phyloP scores from a whole-genome alignment of 2,888 invertebrate species.

The Eupithecia subfuscata region DNA sequence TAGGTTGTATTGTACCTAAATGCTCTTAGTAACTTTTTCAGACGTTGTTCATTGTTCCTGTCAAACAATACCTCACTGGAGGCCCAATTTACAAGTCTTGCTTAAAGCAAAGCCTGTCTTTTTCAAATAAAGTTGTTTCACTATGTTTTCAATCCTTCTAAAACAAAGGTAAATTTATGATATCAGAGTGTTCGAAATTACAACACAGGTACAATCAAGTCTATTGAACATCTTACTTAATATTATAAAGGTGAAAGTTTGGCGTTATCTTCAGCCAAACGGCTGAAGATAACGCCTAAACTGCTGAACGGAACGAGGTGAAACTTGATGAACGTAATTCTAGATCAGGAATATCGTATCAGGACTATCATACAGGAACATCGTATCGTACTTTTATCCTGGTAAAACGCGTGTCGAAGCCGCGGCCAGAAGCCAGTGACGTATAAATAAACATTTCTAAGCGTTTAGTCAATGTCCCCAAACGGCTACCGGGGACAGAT shows the following conservation, averaged over 20 bases:
- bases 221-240: no score
- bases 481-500: conserved; percentile 51
- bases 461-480: conserved; percentile 62
- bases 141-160: no score
- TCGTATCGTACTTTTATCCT: neutral
- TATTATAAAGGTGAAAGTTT: no score
- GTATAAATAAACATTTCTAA: conserved; percentile 23
- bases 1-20: neutral
- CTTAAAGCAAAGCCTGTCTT: neutral
- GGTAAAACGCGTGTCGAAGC: neutral
- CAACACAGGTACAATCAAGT: no score
- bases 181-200: no score
- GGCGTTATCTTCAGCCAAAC: no score
- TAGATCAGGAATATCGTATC: no score
- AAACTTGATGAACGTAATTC: no score
- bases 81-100: neutral
- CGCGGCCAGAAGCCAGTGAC: neutral
- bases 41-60: neutral
- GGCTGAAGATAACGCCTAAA: no score
- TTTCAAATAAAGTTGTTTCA: neutral
- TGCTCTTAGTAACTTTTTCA: neutral
- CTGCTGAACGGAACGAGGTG: no score
- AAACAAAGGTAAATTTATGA: no score
- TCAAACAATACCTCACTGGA: neutral
- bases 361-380: no score